Evolutionary conservation across 2,888 invertebrate genomes (phyloP), one percentile per base, ranked within the genome.

Genomic region (Drosophila dives): DNA sequence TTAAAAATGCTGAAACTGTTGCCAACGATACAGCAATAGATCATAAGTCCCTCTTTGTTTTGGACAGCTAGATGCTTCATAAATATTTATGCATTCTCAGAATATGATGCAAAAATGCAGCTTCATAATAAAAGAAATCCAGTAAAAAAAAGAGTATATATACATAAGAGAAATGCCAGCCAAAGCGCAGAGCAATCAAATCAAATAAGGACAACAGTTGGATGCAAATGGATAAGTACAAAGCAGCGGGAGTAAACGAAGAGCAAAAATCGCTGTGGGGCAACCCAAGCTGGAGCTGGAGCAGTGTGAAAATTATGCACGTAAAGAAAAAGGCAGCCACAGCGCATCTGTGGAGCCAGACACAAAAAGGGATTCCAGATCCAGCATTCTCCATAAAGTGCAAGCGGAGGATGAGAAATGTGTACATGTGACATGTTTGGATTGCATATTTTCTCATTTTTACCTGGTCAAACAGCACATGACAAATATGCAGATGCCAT

Each of bases 1-100:
- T 11, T 26, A 11, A 29, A 33, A 53, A 20, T 29, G 20, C 15
- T 48, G 48, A 36, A 64, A 42, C 60, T 40, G 29, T 42, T 40
- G 34, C 34, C 40, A 40, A 29, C 51, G 38, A 50, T 60, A 4
- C 17, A 26, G 49, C 23, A 33, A 60, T 59, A 60, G 66, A 69
- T 85, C 62, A 54, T 48, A 53, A 23, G 51, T 69, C 45, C 53
- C 53, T 45, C 65, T 72, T 71, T 56, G 77, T 70, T 72, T 68
- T 66, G 62, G 58, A 62, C 50, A 73, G 49, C 58, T 56, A 20
- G 20, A 60, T 59, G 56, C 54, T 54, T 89, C 89, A 90, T 85
- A 86, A 85, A 85, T 90, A 85, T 85, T 85, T 89, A 85, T 89
- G 89, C 77, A 72, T 77, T 83, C 77, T 77, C 60, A n/a, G 40